Evolutionary conservation across 1,140 invertebrate species (phyloP).

Genomic region (Augochlora pura): DNA sequence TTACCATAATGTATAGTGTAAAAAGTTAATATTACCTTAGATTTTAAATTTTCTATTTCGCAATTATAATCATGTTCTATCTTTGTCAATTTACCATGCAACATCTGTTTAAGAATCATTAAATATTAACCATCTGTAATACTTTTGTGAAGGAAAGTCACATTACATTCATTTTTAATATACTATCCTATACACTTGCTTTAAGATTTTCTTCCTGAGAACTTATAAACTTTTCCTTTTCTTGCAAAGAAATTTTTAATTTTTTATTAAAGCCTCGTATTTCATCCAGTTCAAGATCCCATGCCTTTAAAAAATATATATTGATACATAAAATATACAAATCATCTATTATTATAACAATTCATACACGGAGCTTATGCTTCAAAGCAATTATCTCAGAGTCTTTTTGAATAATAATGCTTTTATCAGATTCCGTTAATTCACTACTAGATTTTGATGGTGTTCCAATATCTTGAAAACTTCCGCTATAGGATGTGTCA

Average conservation of each 20-base stretch:
- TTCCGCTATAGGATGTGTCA: slow-evolving; percentile 32
- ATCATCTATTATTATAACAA: neutral
- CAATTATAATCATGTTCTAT: slow-evolving; percentile 34
- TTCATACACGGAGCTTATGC: slow-evolving; percentile 62
- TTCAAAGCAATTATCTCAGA: slow-evolving; percentile 69
- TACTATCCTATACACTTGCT: slow-evolving; percentile 38
- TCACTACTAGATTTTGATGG: slow-evolving; percentile 38
- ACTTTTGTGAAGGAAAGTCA: neutral
- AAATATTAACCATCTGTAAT: slow-evolving; percentile 31
- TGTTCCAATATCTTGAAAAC: slow-evolving; percentile 35
- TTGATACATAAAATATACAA: neutral
- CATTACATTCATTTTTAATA: neutral
- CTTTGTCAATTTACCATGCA: slow-evolving; percentile 42
- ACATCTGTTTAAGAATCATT: slow-evolving; percentile 37
- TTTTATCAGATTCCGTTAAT: slow-evolving; percentile 41
- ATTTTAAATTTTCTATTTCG: slow-evolving; percentile 49
- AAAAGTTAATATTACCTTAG: slow-evolving; percentile 50
- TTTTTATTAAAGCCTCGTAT: slow-evolving; percentile 46
- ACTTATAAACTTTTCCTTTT: slow-evolving; percentile 47
- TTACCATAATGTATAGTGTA: neutral
- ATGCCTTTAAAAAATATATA: slow-evolving; percentile 48
- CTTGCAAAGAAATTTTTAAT: slow-evolving; percentile 45
- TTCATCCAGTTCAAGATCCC: slow-evolving; percentile 65
- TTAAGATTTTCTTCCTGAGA: slow-evolving; percentile 49
- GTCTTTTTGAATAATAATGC: slow-evolving; percentile 67